Percentiles rank a stretch among this genome's conserved stretches.
Conservation (phyloP, 2,888 invertebrate genomes). For the Fissipunctia ypsillon region DNA sequence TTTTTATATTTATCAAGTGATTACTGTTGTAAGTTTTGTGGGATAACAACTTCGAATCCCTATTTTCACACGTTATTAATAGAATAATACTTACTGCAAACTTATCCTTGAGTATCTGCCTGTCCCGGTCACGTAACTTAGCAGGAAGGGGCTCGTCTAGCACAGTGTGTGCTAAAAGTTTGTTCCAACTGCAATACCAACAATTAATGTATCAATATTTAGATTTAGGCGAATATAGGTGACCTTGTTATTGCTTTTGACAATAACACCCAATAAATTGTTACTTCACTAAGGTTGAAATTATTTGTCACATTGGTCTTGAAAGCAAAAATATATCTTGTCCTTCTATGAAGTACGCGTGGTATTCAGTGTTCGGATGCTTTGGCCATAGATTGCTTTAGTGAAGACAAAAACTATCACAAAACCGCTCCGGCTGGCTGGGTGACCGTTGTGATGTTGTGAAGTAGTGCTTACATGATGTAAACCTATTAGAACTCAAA, state of each 20-base stretch:
- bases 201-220: not conserved
- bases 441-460: not conserved
- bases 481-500: not conserved
- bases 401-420: not conserved
- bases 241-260: not conserved
- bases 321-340: not conserved
- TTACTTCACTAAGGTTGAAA: too few species aligned
- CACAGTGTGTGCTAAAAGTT: conserved; percentile 93
- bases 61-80: not conserved
- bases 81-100: conserved; percentile 92
- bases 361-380: too few species aligned
- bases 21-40: not conserved
- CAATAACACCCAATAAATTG: too few species aligned
- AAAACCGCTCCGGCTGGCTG: not conserved
- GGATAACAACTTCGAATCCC: not conserved
- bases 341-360: not conserved
- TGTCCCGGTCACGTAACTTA: conserved; percentile 96
- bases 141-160: conserved; percentile 92
- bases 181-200: conserved; percentile 93
- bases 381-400: too few species aligned
- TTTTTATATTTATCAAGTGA: not conserved
- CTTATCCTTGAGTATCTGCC: conserved; percentile 96
- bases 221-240: not conserved
- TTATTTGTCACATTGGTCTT: not conserved
- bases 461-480: not conserved